Conservation (phyloP, 1,140 invertebrate genomes). For the Scylla paramamosain region DNA sequence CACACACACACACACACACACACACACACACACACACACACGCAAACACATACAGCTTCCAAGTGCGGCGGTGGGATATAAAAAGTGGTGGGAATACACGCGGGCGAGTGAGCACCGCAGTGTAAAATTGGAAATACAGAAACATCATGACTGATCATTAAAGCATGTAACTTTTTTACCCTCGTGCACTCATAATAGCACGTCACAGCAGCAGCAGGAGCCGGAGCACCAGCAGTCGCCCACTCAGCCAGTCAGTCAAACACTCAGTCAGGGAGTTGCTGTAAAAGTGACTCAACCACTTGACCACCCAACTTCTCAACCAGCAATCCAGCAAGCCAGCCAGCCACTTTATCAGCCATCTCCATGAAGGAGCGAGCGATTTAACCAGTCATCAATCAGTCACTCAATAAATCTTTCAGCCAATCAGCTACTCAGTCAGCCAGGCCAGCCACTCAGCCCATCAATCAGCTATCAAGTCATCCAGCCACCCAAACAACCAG, state of each 20-base stretch:
- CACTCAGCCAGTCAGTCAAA: too few relatives aligned
- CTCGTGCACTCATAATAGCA: neutral
- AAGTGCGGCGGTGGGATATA: neutral
- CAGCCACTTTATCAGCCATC: too few relatives aligned
- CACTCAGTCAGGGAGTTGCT: too few relatives aligned
- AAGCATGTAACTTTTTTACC: neutral
- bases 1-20: slow-evolving; percentile 44
- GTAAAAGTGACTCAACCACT: too few relatives aligned
- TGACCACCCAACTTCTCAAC: too few relatives aligned
- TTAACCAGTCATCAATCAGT: too few relatives aligned
- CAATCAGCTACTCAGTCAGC: neutral
- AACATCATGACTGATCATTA: slow-evolving; percentile 1
- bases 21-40: neutral
- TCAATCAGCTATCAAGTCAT: neutral
- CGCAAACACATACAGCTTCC: neutral
- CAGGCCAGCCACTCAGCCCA: neutral
- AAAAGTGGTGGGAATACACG: slow-evolving; percentile 32
- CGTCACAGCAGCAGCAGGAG: neutral
- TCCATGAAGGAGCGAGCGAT: too few relatives aligned
- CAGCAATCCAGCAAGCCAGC: too few relatives aligned
- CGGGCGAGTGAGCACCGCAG: neutral
- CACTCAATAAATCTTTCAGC: neutral
- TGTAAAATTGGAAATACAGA: slow-evolving; percentile 23
- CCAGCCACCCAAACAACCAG: neutral
- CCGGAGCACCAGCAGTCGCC: neutral